Base-by-base conservation (phyloP, 2,797 vertebrate species). In the Saxicola maurus region DNA sequence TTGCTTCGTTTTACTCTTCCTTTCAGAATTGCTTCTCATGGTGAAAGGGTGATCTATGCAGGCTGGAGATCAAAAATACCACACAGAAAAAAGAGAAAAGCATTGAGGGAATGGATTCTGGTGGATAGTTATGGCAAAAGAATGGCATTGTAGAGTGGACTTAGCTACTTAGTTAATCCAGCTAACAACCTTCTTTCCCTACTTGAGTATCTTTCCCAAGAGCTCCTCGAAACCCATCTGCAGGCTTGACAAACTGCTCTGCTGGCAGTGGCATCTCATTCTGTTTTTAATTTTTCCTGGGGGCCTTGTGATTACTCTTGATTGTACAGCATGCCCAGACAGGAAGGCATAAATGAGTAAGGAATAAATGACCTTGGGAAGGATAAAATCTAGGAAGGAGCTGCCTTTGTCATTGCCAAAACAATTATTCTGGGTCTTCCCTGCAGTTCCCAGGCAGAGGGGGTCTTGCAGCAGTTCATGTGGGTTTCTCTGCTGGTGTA, bases 231-330 rank as follows among this genome's bases (percentile, higher is more conserved):
- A 86, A 78, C 27, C 38, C 73, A 83, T 51, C 43, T 78, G 51
- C 55, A 94, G 69, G 15, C 38, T 76, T 93, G 76, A 92, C 55
- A 83, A 72, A 83, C 57, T 46, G 43, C 46, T 91, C 46, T 89
- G 51, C 51, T 87, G 73, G 46, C 31, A 57, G 11, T 43, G 73
- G 42, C 62, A 55, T 65, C 73, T 87, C 43, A 62, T 94, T 68
- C 61, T 48, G 21, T 10, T 73, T 91, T 92, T 79, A 72, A 66
- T 65, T 86, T 91, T 94, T 92, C 83, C 77, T 88, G 59, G 7
- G 66, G 37, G 43, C 11, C 60, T 74, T 72, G n/a, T 86, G 83
- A 62, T 79, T 55, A 33, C 24, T 90, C n/a, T 75, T 68, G 69
- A 48, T 48, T 33, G 13, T 68, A 62, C 0, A 2, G 37, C 35